Evolutionary conservation across 2,888 invertebrate genomes (phyloP).

Genomic region (Elmis aenea): DNA sequence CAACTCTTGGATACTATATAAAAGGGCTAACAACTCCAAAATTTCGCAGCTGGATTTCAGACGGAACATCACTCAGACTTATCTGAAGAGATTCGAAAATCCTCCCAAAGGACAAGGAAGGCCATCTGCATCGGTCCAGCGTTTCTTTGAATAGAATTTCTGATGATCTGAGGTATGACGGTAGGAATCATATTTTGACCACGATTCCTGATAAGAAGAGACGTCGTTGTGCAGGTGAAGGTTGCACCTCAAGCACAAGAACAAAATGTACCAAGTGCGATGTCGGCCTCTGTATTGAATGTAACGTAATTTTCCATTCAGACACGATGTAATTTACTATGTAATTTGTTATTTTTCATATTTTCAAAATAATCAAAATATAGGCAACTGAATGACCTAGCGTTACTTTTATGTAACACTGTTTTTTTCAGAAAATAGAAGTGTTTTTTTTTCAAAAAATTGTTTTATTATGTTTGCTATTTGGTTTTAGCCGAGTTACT

Average conservation of each 20-base stretch:
- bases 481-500: too few relatives aligned
- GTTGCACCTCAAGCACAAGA: conserved; percentile 15
- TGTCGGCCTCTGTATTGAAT: conserved; percentile 21
- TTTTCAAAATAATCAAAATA: too few relatives aligned
- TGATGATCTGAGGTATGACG: conserved; percentile 20
- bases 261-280: conserved; percentile 24
- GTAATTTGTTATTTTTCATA: too few relatives aligned
- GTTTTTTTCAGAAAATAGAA: too few relatives aligned
- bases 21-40: conserved; percentile 4
- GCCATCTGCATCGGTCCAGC: conserved; percentile 10
- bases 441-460: background rate
- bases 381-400: too few relatives aligned
- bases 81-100: conserved; percentile 10
- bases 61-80: conserved; percentile 8
- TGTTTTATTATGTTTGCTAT: too few relatives aligned
- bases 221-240: conserved; percentile 22
- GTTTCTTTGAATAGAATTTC: conserved; percentile 16
- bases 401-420: too few relatives aligned
- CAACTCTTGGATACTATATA: conserved; percentile 15
- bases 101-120: conserved; percentile 12
- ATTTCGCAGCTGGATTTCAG: conserved; percentile 12
- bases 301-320: conserved; percentile 5
- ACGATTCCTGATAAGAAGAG: conserved; percentile 15
- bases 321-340: too few relatives aligned
- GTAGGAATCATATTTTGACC: conserved; percentile 3